A percentile compares a stretch with the other conserved stretches of the same genome.
Conservation (phyloP, 2,888 invertebrate species). For the Mythimna lalbum region DNA sequence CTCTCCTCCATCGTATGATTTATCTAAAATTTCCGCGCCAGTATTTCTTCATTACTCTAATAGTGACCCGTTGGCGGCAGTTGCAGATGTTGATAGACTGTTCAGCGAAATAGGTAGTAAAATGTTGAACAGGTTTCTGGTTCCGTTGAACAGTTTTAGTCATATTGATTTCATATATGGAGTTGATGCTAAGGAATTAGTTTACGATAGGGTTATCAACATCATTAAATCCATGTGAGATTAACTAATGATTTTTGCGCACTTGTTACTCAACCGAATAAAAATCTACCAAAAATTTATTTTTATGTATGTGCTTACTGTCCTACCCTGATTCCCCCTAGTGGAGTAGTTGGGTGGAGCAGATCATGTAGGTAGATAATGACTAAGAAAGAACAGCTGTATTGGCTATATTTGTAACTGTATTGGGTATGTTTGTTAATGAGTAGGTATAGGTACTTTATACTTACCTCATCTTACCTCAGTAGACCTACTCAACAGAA, state of each 20-base stretch:
- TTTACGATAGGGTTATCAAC: slow-evolving; percentile 90
- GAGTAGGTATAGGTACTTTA: neutral
- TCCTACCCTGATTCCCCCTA: neutral
- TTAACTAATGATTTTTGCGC: neutral
- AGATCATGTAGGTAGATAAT: too few species aligned
- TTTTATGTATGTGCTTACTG: neutral
- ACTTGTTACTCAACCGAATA: neutral
- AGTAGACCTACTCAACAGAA: neutral
- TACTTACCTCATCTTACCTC: neutral
- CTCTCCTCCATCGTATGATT: slow-evolving; percentile 91
- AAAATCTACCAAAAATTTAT: neutral
- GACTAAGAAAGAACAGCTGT: neutral
- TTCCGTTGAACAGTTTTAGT: slow-evolving; percentile 91
- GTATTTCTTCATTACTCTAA: slow-evolving; percentile 92
- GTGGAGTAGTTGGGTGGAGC: neutral
- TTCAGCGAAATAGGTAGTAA: slow-evolving; percentile 87
- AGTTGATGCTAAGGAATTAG: slow-evolving; percentile 89
- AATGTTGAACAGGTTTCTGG: slow-evolving; percentile 86
- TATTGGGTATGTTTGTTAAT: neutral
- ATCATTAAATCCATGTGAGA: slow-evolving; percentile 80
- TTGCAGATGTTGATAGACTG: slow-evolving; percentile 89
- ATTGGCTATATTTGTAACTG: neutral
- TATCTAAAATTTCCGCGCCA: slow-evolving; percentile 90
- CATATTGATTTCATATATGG: slow-evolving; percentile 94
- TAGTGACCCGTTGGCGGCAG: slow-evolving; percentile 92